Evolutionary conservation across 2,888 invertebrate species (phyloP).

Genomic region (Synergus laeviventris): DNA sequence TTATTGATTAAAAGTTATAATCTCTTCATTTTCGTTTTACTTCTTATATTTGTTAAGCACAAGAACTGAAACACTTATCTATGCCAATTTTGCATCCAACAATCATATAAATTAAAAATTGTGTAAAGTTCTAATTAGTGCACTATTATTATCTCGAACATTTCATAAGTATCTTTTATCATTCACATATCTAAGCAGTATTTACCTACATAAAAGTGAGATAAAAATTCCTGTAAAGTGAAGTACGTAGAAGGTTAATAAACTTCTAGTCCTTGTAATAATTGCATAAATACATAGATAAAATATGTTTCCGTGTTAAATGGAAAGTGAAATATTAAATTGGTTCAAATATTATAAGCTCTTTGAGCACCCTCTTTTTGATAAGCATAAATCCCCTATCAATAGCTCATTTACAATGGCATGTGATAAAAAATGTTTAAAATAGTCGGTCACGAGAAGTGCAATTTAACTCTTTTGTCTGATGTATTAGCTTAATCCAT

Average conservation of each 20-base stretch:
- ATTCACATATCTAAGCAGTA: too few relatives aligned
- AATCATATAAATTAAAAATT: not conserved
- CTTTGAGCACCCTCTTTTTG: not conserved
- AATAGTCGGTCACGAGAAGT: not conserved
- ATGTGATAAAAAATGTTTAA: not conserved
- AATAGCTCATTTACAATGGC: not conserved
- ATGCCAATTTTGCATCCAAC: not conserved
- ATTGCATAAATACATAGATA: not conserved
- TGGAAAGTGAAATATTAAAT: not conserved
- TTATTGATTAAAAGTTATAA: not conserved
- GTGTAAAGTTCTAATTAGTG: not conserved
- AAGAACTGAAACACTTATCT: not conserved
- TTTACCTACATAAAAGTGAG: not conserved
- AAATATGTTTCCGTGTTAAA: not conserved
- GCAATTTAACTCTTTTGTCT: not conserved
- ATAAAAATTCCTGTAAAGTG: not conserved
- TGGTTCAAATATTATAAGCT: not conserved
- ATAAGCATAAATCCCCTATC: conserved; percentile 14
- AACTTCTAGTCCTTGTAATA: not conserved
- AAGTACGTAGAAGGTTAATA: not conserved
- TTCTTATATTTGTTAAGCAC: not conserved
- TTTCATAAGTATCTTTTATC: too few relatives aligned
- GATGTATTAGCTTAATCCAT: not conserved
- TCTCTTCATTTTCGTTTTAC: not conserved
- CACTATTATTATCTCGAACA: not conserved